These are phyloP conservation scores for Enteromius afrohamiltoni DNA, from an alignment of 2,797 vertebrate genomes.

Conservation along the genomic window DNA sequence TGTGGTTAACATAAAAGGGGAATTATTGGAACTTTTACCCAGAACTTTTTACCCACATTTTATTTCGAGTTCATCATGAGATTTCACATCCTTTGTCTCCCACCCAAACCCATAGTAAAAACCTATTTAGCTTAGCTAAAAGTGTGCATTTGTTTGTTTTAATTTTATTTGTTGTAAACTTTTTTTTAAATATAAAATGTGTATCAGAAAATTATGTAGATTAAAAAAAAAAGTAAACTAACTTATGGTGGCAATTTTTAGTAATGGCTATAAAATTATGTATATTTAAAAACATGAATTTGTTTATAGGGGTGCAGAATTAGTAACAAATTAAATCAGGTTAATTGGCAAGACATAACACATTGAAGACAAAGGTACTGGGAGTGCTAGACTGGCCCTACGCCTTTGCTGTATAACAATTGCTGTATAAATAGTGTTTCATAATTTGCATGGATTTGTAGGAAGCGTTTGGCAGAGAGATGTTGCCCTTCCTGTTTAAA, in stretches of 20 bases:
- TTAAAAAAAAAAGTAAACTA: neutral
- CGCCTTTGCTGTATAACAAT: neutral
- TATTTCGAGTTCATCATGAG: slow-evolving; percentile 19
- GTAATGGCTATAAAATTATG: neutral
- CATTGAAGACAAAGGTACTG: neutral
- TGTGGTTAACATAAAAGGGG: neutral
- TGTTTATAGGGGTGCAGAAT: neutral
- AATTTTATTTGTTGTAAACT: neutral
- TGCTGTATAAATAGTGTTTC: neutral
- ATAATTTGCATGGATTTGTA: neutral
- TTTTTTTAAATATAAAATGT: neutral
- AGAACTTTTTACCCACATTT: neutral
- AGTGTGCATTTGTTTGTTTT: neutral
- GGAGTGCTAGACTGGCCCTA: neutral
- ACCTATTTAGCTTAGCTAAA: too few relatives aligned
- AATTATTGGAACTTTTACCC: slow-evolving; percentile 2
- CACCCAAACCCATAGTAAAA: neutral
- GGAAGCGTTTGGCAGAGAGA: neutral
- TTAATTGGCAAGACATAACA: neutral
- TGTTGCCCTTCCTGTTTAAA: neutral
- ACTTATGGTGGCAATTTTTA: neutral
- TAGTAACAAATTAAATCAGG: neutral
- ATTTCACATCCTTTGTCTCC: neutral
- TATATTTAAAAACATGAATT: neutral
- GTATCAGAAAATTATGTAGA: neutral